phyloP scores from a whole-genome alignment of 1,140 invertebrate species.

The Ptiloglossa arizonensis region DNA sequence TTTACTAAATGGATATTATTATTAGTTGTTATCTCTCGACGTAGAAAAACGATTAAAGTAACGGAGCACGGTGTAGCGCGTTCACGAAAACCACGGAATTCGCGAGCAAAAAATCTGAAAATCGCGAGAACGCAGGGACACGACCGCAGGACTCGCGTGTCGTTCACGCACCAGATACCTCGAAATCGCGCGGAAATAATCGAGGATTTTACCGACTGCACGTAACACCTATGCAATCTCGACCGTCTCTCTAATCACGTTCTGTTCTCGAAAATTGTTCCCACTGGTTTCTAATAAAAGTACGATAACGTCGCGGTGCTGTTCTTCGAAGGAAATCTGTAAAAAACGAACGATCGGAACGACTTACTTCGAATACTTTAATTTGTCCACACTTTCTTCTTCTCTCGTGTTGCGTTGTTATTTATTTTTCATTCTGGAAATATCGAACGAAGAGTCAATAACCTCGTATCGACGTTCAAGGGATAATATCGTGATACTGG shows the following conservation, averaged over 20 bases:
- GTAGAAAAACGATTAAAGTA: no score
- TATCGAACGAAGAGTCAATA: no score
- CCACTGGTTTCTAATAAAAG: neutral
- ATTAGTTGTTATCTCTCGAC: neutral
- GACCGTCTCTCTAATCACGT: neutral
- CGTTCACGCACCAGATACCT: conserved; percentile 45
- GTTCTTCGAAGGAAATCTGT: no score
- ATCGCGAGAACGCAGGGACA: conserved; percentile 33
- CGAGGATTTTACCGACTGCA: neutral
- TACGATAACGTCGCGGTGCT: neutral
- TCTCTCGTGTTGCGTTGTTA: no score
- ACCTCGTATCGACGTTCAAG: no score
- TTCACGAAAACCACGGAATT: neutral
- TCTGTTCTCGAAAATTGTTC: neutral
- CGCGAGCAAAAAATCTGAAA: neutral
- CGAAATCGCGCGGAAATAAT: neutral
- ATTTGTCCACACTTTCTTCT: no score
- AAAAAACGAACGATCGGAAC: no score
- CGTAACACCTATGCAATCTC: neutral
- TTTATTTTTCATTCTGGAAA: no score
- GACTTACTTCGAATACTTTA: no score
- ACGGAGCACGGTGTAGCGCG: no score
- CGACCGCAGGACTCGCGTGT: conserved; percentile 27
- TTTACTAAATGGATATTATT: no score
- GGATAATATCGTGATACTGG: no score